These are phyloP conservation scores for Oncorhynchus masou DNA, from an alignment of 2,113 vertebrate genomes.

Conservation along the genomic window DNA sequence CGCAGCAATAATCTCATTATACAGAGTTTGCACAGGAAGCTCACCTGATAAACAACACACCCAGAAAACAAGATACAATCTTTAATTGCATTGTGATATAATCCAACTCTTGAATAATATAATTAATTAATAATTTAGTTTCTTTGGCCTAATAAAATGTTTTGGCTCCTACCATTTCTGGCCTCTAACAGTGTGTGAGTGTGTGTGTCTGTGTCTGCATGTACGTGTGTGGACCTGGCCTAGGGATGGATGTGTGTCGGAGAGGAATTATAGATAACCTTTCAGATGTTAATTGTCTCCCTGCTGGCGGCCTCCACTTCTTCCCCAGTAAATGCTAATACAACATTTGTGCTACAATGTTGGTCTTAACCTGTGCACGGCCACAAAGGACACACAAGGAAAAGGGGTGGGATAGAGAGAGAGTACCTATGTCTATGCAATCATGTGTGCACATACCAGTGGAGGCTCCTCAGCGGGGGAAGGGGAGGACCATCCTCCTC, in stretches of 20 bases:
- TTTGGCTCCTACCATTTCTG: too few species aligned
- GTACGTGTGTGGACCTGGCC: background rate
- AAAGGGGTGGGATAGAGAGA: background rate
- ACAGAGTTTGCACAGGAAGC: background rate
- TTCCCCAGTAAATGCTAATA: slow-evolving; percentile 56
- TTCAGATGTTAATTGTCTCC: slow-evolving; percentile 54
- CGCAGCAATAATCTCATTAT: slow-evolving; percentile 30
- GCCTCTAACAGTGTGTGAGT: too few species aligned
- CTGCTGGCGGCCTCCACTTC: slow-evolving; percentile 41
- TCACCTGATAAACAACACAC: too few species aligned
- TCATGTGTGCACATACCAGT: background rate
- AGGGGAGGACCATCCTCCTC: too few species aligned
- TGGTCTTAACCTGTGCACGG: background rate
- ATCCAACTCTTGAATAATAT: too few species aligned
- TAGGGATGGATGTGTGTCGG: background rate
- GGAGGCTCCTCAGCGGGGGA: too few species aligned
- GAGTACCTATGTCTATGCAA: background rate
- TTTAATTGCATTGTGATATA: too few species aligned
- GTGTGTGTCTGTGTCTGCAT: background rate
- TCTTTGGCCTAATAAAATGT: too few species aligned
- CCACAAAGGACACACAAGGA: background rate
- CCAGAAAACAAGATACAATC: too few species aligned
- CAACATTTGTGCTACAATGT: slow-evolving; percentile 54
- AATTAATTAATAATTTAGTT: background rate
- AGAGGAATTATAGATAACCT: slow-evolving; percentile 51